A percentile compares a stretch with the other conserved stretches of the same genome.
Conservation (phyloP, 2,797 vertebrate species). For the Betta splendens region DNA sequence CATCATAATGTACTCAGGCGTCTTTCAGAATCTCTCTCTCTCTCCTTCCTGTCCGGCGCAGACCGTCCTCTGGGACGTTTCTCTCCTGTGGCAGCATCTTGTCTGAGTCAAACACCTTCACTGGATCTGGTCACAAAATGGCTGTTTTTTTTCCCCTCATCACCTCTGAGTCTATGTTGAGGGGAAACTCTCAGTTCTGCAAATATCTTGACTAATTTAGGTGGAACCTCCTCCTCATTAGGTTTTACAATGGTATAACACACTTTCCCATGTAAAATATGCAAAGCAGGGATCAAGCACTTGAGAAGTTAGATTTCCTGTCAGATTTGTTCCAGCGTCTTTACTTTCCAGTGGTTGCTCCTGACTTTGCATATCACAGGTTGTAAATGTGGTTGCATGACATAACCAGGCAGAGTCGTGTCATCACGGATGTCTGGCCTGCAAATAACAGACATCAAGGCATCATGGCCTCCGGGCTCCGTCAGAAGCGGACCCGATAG, state of each 20-base stretch:
- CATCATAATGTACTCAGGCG: too few species aligned
- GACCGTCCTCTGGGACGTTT: too few species aligned
- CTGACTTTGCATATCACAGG: slow-evolving; percentile 14
- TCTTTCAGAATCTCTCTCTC: too few species aligned
- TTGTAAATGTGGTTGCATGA: slow-evolving; percentile 8
- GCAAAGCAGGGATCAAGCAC: too few species aligned
- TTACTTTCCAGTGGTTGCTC: not conserved
- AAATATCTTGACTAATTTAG: not conserved
- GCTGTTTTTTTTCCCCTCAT: not conserved
- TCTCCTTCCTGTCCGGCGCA: too few species aligned
- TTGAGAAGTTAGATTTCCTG: not conserved
- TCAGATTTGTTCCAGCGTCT: not conserved
- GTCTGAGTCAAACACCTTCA: too few species aligned
- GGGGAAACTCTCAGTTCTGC: not conserved
- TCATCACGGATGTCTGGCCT: slow-evolving; percentile 8
- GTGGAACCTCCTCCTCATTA: not conserved
- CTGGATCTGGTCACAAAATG: not conserved
- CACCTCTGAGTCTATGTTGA: not conserved
- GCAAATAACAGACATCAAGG: slow-evolving; percentile 16
- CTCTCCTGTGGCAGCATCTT: too few species aligned
- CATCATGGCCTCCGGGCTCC: slow-evolving; percentile 13
- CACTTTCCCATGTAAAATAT: too few species aligned
- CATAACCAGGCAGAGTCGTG: slow-evolving; percentile 1
- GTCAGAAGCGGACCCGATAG: slow-evolving; percentile 25
- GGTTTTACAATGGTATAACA: not conserved